phyloP scores from a whole-genome alignment of 2,888 invertebrate genomes.

The Atethmia centrago region DNA sequence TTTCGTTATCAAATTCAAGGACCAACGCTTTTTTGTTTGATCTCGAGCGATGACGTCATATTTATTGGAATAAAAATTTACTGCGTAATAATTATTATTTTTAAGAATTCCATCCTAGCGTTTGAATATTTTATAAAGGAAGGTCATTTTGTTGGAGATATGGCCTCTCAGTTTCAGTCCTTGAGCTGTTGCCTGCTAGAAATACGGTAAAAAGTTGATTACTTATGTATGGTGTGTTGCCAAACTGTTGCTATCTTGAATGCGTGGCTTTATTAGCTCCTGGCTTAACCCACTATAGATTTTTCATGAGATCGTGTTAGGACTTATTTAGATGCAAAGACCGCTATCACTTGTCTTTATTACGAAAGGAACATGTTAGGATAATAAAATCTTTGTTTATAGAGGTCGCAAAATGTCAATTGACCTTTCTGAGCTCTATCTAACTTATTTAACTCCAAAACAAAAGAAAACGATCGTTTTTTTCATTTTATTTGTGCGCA shows the following conservation, averaged over 20 bases:
- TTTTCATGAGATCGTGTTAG: conserved; percentile 34
- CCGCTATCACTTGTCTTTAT: conserved; percentile 55
- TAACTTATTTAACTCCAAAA: conserved; percentile 21
- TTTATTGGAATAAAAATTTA: conserved; percentile 54
- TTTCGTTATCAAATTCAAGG: conserved; percentile 50
- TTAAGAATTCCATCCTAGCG: conserved; percentile 63
- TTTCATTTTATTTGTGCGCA: background rate
- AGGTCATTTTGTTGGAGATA: conserved; percentile 71
- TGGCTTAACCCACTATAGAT: conserved; percentile 38
- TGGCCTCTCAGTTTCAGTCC: conserved; percentile 50
- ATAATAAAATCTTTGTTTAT: conserved; percentile 45
- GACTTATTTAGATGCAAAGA: conserved; percentile 40
- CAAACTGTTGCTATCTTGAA: conserved; percentile 54
- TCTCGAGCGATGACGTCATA: conserved; percentile 48
- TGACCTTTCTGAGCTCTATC: conserved; percentile 16
- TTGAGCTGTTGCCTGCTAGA: conserved; percentile 65
- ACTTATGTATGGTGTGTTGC: conserved; percentile 68
- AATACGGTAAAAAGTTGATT: conserved; percentile 66
- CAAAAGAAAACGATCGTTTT: conserved; percentile 10
- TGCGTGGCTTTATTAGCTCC: conserved; percentile 53
- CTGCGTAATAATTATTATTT: conserved; percentile 70
- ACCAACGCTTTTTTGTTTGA: conserved; percentile 54
- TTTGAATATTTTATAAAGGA: conserved; percentile 73
- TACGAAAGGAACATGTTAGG: conserved; percentile 25
- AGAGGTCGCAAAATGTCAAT: conserved; percentile 20